Conservation (phyloP, 2,113 vertebrate species). For the Archocentrus centrarchus region DNA sequence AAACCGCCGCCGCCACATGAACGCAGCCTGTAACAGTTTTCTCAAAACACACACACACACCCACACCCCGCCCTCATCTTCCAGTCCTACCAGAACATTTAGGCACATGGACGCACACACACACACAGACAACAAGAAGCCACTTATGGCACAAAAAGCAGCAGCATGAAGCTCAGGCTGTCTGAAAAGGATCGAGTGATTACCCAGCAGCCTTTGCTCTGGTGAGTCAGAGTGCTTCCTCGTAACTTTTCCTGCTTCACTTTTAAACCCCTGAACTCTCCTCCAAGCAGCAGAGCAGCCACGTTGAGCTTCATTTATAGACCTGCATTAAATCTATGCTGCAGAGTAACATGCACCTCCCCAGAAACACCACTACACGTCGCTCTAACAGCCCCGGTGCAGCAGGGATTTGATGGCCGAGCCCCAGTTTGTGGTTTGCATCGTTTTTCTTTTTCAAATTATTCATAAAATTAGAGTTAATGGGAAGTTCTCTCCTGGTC, state of each 20-base stretch:
- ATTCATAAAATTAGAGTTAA: background rate
- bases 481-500: no score
- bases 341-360: background rate
- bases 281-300: background rate
- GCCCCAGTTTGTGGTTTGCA: background rate
- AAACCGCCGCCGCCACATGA: background rate
- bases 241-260: background rate
- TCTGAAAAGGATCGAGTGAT: background rate
- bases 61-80: background rate
- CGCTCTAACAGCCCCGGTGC: background rate
- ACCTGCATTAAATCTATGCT: background rate
- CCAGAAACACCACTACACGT: background rate
- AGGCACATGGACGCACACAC: conserved; percentile 52
- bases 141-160: conserved; percentile 59
- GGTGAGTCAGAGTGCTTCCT: background rate
- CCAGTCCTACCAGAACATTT: conserved; percentile 40
- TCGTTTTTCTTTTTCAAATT: background rate
- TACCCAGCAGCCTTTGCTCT: conserved; percentile 48
- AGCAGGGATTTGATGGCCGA: background rate
- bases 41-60: background rate
- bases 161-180: conserved; percentile 24
- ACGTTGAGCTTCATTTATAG: background rate
- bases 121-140: conserved; percentile 44
- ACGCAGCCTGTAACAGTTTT: conserved; percentile 55
- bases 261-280: background rate